A percentile compares a stretch with the other conserved stretches of the same genome.
Conservation (phyloP, 2,797 vertebrate species). For the Danio aesculapii region DNA sequence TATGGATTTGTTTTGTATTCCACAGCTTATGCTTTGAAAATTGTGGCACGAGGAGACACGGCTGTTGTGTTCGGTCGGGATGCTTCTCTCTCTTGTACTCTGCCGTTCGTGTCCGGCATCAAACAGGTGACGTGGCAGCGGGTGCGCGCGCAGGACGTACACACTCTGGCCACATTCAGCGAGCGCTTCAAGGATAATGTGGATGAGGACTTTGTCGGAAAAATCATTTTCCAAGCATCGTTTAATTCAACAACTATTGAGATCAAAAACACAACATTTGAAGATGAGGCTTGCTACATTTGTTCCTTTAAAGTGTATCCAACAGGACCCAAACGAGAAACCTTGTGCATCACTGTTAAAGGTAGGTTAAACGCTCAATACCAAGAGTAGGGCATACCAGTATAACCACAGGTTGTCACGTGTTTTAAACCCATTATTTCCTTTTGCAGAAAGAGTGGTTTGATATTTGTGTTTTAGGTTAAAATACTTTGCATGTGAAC, state of each 20-base stretch:
- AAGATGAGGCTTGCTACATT: constrained; percentile 73
- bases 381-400: background rate
- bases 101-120: constrained; percentile 62
- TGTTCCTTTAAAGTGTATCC: constrained; percentile 76
- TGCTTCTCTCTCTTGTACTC: constrained; percentile 56
- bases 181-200: constrained; percentile 61
- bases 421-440: background rate
- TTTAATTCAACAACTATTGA: constrained; percentile 67
- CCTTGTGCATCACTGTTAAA: constrained; percentile 70
- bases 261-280: constrained; percentile 67
- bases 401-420: background rate
- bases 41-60: constrained; percentile 40
- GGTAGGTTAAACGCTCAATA: constrained; percentile 61
- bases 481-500: background rate
- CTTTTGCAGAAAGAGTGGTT: background rate
- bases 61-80: constrained; percentile 47
- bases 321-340: constrained; percentile 60
- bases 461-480: background rate
- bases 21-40: constrained; percentile 53
- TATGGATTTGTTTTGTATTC: background rate
- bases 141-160: background rate
- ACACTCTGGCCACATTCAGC: constrained; percentile 73
- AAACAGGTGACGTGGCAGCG: constrained; percentile 76
- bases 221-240: constrained; percentile 62
- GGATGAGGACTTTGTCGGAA: constrained; percentile 49